phyloP scores from a whole-genome alignment of 1,140 invertebrate genomes.

The Popillia japonica region DNA sequence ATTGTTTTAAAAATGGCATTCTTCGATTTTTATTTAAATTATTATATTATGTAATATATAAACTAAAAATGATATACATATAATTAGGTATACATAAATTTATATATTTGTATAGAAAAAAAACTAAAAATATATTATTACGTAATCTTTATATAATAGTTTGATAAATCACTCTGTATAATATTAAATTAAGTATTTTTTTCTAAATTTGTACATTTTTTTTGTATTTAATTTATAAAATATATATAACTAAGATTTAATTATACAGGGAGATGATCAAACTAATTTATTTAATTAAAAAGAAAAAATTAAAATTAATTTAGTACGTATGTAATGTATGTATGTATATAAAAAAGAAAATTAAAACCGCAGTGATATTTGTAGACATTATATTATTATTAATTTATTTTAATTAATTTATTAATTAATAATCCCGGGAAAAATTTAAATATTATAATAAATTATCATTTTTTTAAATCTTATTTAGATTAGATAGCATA shows the following conservation, averaged over 20 bases:
- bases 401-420: no score
- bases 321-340: not conserved
- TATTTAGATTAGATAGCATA: no score
- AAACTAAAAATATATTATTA: constrained; percentile 19
- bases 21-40: constrained; percentile 6
- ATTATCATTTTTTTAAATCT: no score
- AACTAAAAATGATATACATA: not conserved
- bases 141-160: not conserved
- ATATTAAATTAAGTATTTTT: not conserved
- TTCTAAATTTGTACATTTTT: constrained; percentile 8
- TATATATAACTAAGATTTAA: not conserved
- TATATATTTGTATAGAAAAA: constrained; percentile 2
- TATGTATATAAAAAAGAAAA: not conserved
- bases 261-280: constrained; percentile 3
- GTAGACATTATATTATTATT: not conserved
- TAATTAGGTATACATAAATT: constrained; percentile 12
- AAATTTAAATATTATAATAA: no score
- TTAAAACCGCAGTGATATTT: no score
- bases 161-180: constrained; percentile 29
- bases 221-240: not conserved
- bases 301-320: not conserved
- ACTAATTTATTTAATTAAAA: not conserved
- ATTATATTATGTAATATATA: constrained; percentile 12
- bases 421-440: no score
- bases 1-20: constrained; percentile 8